Evolutionary conservation across 2,797 vertebrate genomes (phyloP), one percentile per base, ranked within the genome.

Genomic region (Phoxinus dragarum): DNA sequence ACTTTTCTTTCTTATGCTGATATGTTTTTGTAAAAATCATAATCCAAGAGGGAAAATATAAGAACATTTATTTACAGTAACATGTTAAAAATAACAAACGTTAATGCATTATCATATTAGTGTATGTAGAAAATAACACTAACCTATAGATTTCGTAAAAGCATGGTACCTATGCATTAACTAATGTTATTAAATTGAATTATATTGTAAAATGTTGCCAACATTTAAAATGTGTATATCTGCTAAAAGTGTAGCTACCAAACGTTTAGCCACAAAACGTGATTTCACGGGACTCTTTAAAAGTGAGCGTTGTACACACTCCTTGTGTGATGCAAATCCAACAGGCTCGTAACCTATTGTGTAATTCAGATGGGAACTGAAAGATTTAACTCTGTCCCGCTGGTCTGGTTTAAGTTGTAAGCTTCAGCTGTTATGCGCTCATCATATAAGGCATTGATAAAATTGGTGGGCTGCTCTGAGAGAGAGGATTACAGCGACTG

Each of bases 391-490:
- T 85, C 77, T 61, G 64, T 88, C 86, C 82, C 86, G 17, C 47
- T 40, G 82, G 88, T 87, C 86, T 90, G 86, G 86, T 90, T 90
- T 88, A 88, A 88, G 77, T 88, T 88, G 80, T 89, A 89, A 87
- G 89, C 89, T 84, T 91, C 89, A 90, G 89, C 90, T 90, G 89
- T 90, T 90, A 87, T 78, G 84, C 59, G 67, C 86, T 87, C 85
- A 82, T 82, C 72, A 71, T 85, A 88, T 82, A 86, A 84, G 84
- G 86, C 84, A n/a, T 87, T 83, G 85, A 88, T 89, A 82, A 89
- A 89, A 86, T 86, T 80, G 72, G 84, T 88, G 88, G 84, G 86
- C 80, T 90, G 82, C 80, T 85, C 56, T 85, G 86, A 91, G 82
- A 81, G 75, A 85, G 82, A 49, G 85, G 49, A 86, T 86, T 84